Evolutionary conservation across 2,113 vertebrate genomes (phyloP).

Genomic region (Thinocorus orbignyianus): DNA sequence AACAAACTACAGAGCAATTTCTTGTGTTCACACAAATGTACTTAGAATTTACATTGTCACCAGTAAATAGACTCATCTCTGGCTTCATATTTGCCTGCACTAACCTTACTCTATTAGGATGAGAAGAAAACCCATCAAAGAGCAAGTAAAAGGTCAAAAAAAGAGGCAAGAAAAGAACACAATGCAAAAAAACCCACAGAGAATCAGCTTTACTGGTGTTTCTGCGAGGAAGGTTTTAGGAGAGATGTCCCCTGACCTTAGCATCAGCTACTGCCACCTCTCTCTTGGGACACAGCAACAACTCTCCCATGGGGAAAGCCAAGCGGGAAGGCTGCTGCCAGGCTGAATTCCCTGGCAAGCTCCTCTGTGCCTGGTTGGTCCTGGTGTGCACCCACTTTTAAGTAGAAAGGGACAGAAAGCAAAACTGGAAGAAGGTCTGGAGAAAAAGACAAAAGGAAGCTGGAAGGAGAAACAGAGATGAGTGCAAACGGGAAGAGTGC

Average conservation of each 20-base stretch:
- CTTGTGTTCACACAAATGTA: neutral
- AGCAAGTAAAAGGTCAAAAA: neutral
- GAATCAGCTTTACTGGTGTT: neutral
- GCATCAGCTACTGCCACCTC: neutral
- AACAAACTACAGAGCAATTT: neutral
- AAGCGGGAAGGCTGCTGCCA: neutral
- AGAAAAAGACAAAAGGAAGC: neutral
- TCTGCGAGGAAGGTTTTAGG: neutral
- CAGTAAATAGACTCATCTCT: neutral
- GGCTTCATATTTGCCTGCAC: neutral
- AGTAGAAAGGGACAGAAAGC: neutral
- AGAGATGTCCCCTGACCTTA: neutral
- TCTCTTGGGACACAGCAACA: neutral
- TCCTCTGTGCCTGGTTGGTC: neutral
- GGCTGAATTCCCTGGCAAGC: neutral
- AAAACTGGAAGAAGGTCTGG: neutral
- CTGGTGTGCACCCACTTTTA: neutral
- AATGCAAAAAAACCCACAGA: neutral
- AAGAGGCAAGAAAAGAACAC: neutral
- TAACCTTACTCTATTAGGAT: neutral
- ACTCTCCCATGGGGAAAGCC: accelerated
- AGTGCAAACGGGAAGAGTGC: accelerated
- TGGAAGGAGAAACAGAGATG: neutral
- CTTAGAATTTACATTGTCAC: neutral
- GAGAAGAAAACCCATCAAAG: neutral